Base-by-base conservation (phyloP, 2,888 invertebrate genomes). In the Synanthedon andrenaeformis region DNA sequence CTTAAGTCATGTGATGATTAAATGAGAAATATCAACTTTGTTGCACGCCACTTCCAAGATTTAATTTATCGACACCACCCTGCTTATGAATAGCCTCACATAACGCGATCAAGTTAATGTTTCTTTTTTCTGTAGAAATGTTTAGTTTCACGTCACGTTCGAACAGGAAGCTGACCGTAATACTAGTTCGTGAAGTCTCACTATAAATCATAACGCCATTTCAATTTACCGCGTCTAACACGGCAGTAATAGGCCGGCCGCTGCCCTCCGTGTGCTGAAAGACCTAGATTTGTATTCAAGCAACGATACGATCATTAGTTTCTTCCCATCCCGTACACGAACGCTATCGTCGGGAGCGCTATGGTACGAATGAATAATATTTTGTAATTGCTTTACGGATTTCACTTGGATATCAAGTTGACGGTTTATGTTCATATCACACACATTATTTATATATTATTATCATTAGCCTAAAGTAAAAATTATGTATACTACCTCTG, bases 231-330 rank as follows among this genome's bases (percentile, higher is more conserved):
- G 69, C 75, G 70, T 73, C 70, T 73, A 81, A 80, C 79, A 79
- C 71, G 71, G 66, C 70, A 69, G 71, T 77, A 79, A 79, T 74
- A 79, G 76, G 76, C 76, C 76, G 74, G 70, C 67, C 70, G 69
- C 72, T 69, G 70, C 69, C 69, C 69, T 59, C 67, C 67, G 65
- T 66, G 63, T 62, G 74, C 77, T 81, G 81, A 80, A 85, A 85
- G 79, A 77, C 76, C 76, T 76, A 70, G 80, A 84, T 86, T 82
- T 77, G 79, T 85, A 86, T 86, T 86, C 86, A 78, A 76, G 76
- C 69, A 73, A 69, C 82, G 85, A 81, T 82, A 81, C 76, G 69
- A 79, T 82, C 84, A 83, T 85, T 85, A 84, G 82, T 81, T 86
- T 82, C 81, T 77, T 82, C 76, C 72, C 76, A 82, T 82, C 74